Base-by-base conservation (phyloP, 2,888 invertebrate species). In the Eupithecia centaureata region DNA sequence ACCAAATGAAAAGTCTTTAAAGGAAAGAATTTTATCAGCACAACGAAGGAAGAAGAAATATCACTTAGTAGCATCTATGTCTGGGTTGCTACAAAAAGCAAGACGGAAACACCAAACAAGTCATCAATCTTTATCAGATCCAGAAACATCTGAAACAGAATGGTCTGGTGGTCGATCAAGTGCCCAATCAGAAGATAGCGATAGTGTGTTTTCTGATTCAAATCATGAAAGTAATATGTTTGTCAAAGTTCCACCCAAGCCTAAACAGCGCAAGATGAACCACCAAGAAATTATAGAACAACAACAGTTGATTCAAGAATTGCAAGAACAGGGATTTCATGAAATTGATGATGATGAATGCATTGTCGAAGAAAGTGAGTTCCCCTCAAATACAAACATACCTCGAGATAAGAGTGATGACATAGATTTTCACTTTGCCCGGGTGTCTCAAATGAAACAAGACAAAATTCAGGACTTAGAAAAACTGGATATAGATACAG, bases 61-160 rank as follows among this genome's bases (percentile, higher is more conserved):
- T 76, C 95, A 96, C 5, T 92, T 98, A 63, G 97, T 97, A 0
- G 96, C 97, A 0, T 97, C 97, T 0, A 96, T 98, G 89, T 97
- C 97, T 1, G 97, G 97, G 27, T 95, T 98, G 71, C 90, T 98
- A 76, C 97, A 97, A 85, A 97, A 97, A 90, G 97, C 97, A 0
- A 96, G 97, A 83, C 88, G 96, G 78, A 95, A 95, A 86, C 94
- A 94, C 33, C 93, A 93, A 80, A 89, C 93, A 33, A 92, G 94
- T 75, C 92, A 94, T 74, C 95, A 95, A 78, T 96, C 96, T 0
- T 82, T 96, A 61, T 96, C 96, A 13, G 96, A 96, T 82, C 96
- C 96, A 4, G 96, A 96, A 86, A 96, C 96, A 58, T 96, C 96
- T 0, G 96, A 96, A 86, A 95, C 95, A 5, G 96, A 96, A 82